Conservation (phyloP, 1,140 invertebrate genomes). For the Neoseiulus cucumeris region DNA sequence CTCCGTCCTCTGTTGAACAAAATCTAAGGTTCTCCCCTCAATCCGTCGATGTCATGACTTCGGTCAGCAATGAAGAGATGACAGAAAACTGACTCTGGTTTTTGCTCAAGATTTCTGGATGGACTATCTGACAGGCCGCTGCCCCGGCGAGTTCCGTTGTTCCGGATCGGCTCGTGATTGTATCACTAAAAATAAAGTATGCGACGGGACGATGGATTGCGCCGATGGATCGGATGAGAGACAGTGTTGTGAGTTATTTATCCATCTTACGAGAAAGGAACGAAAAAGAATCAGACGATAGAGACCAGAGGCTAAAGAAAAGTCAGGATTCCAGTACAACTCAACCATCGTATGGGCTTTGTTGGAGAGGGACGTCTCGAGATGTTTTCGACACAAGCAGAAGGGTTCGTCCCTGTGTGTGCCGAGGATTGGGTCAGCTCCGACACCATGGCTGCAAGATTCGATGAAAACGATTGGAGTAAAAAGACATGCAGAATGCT, state of each 20-base stretch:
- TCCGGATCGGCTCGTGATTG: constrained; percentile 14
- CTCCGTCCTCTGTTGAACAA: no score
- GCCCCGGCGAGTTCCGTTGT: constrained; percentile 2
- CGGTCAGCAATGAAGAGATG: no score
- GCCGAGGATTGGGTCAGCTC: constrained; percentile 19
- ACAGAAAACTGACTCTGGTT: no score
- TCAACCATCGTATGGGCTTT: constrained; percentile 15
- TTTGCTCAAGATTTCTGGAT: not conserved
- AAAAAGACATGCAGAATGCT: constrained; percentile 18
- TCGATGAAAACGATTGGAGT: constrained; percentile 11
- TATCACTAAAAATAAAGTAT: constrained; percentile 38
- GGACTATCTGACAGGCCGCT: constrained; percentile 7
- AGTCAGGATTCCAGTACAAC: constrained; percentile 19
- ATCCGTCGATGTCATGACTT: no score
- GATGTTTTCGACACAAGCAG: constrained; percentile 16
- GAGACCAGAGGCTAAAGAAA: no score
- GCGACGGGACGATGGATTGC: constrained; percentile 73
- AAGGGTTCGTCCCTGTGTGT: constrained; percentile 20
- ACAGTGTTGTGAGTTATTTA: constrained; percentile 28
- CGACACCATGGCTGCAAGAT: not conserved
- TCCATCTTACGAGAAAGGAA: no score
- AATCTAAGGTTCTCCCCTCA: no score
- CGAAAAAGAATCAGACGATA: no score
- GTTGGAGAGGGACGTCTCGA: constrained; percentile 20
- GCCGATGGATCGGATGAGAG: constrained; percentile 56